Evolutionary conservation across 2,113 vertebrate genomes (phyloP).

Genomic region (Ia io): DNA sequence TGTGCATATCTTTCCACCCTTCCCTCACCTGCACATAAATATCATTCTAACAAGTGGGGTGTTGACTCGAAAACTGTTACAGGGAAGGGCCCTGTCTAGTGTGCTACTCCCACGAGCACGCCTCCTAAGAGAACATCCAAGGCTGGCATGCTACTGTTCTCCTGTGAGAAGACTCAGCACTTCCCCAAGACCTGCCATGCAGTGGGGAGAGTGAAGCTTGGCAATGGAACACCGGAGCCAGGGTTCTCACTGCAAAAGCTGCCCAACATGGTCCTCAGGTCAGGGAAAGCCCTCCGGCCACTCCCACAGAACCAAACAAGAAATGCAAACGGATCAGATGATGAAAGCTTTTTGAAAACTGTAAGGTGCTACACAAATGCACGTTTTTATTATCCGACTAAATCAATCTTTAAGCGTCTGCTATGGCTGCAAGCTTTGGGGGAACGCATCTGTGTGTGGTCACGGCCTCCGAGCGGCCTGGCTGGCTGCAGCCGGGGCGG

Average conservation of each 20-base stretch:
- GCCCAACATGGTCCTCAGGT: not conserved
- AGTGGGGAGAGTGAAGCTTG: not conserved
- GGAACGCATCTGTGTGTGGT: not conserved
- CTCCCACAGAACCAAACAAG: not conserved
- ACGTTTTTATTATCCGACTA: not conserved
- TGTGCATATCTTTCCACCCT: no score
- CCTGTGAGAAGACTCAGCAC: not conserved
- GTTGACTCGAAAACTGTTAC: not conserved
- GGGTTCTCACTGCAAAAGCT: not conserved
- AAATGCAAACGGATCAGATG: not conserved
- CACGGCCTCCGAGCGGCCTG: not conserved
- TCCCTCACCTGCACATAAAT: not conserved
- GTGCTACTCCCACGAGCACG: not conserved
- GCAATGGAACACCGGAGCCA: not conserved
- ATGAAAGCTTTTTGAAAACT: not conserved
- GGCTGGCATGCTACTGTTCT: not conserved
- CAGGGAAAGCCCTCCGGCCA: not conserved
- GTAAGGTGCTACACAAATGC: not conserved
- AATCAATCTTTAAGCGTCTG: constrained; percentile 14
- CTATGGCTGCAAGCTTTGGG: not conserved
- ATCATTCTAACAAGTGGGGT: not conserved
- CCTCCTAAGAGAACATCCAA: not conserved
- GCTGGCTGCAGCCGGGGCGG: not conserved
- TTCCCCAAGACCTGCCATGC: not conserved
- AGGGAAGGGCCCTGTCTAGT: not conserved